A percentile compares a stretch with the other conserved stretches of the same genome.
Conservation (phyloP, 2,888 invertebrate genomes). For the Synanthedon myopaeformis region DNA sequence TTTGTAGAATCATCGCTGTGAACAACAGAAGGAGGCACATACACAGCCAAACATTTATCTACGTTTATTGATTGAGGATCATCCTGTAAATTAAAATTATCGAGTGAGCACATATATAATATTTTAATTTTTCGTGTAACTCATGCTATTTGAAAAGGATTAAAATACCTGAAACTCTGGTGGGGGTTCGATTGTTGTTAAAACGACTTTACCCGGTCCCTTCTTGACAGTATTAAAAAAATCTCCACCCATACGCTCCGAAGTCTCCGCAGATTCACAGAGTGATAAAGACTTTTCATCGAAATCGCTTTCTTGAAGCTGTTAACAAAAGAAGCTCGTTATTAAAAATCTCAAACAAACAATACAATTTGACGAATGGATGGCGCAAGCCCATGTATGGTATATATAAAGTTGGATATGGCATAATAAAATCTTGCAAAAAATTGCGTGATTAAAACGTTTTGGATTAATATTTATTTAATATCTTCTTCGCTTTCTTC, state of each 20-base stretch:
- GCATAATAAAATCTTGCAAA: no score
- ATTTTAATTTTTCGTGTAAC: not conserved
- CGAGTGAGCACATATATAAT: not conserved
- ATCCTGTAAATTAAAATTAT: conserved; percentile 34
- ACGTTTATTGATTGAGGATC: conserved; percentile 28
- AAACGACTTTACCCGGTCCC: conserved; percentile 75
- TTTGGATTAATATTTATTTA: no score
- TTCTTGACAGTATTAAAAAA: conserved; percentile 87
- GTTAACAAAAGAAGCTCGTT: conserved; percentile 16
- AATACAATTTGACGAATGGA: not conserved
- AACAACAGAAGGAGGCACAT: conserved; percentile 32
- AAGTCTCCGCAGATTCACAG: conserved; percentile 81
- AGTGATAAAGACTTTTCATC: conserved; percentile 82
- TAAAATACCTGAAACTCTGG: conserved; percentile 80
- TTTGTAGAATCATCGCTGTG: conserved; percentile 23
- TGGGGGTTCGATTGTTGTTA: conserved; percentile 83
- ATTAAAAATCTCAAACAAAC: not conserved
- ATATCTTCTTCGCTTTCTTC: no score
- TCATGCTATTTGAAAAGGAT: not conserved
- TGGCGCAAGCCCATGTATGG: not conserved
- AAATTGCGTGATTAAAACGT: no score
- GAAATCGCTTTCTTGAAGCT: conserved; percentile 86
- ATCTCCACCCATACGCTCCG: conserved; percentile 83
- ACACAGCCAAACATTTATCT: conserved; percentile 30
- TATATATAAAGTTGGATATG: not conserved